A percentile compares a stretch with the other conserved stretches of the same genome.
These are phyloP conservation scores for Syngnathus scovelli DNA, from an alignment of 2,113 vertebrate genomes.

Conservation along the genomic window DNA sequence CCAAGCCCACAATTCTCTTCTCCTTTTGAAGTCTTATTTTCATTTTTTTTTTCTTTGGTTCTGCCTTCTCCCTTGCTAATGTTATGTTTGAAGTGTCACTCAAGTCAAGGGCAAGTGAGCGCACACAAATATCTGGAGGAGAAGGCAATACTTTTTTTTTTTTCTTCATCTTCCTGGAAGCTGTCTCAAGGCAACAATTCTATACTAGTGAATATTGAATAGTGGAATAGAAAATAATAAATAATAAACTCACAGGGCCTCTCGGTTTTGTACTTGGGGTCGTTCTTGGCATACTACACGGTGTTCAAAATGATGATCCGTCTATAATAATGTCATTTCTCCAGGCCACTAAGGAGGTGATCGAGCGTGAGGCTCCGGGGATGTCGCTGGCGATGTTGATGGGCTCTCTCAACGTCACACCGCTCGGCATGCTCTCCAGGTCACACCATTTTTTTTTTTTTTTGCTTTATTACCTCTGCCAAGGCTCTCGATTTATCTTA, in stretches of 20 bases:
- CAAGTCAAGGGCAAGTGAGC: conserved; percentile 58
- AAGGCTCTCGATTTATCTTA: neutral
- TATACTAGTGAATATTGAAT: neutral
- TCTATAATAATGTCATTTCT: conserved; percentile 10
- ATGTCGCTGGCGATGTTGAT: conserved; percentile 99
- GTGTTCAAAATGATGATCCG: neutral
- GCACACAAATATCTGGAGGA: conserved; percentile 44
- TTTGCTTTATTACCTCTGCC: neutral
- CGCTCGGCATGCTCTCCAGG: conserved; percentile 98
- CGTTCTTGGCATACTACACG: neutral
- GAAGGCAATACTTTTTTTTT: conserved; percentile 11
- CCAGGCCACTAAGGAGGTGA: conserved; percentile 98
- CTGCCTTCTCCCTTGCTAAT: conserved; percentile 45
- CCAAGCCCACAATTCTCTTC: conserved; percentile 52
- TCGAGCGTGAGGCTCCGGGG: conserved; percentile 96
- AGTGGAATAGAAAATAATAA: neutral
- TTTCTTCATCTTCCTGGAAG: conserved; percentile 10
- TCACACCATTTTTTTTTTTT: conserved; percentile 55
- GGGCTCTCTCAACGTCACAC: conserved; percentile 99
- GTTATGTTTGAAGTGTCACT: conserved; percentile 65
- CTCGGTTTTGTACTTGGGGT: neutral
- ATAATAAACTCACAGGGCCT: no score
- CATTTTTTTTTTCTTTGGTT: conserved; percentile 1
- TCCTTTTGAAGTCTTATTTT: conserved; percentile 53
- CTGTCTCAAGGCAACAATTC: conserved; percentile 2